phyloP scores from a whole-genome alignment of 2,113 vertebrate genomes.

The Strix uralensis region DNA sequence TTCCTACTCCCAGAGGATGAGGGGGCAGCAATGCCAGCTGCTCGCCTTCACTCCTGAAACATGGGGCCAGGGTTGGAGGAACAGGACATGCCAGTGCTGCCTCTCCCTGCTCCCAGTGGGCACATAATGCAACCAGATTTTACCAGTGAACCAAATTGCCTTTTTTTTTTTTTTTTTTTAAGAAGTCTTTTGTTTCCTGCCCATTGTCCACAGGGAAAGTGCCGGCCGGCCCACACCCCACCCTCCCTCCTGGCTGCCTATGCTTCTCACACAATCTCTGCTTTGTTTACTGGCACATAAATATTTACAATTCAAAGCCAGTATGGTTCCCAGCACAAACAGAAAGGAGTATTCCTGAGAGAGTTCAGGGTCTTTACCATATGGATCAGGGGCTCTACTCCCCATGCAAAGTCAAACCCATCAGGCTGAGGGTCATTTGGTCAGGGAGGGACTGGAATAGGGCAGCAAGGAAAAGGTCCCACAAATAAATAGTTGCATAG shows the following conservation, averaged over 20 bases:
- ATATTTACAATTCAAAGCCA: constrained; percentile 75
- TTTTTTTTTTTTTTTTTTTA: background rate
- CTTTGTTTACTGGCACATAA: constrained; percentile 77
- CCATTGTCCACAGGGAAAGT: constrained; percentile 30
- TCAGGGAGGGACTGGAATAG: background rate
- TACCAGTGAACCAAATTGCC: background rate
- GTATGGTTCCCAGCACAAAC: constrained; percentile 66
- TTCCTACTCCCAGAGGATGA: background rate
- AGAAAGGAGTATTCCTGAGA: constrained; percentile 58
- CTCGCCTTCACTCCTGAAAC: background rate
- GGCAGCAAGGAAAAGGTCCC: background rate
- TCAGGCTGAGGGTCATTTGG: background rate
- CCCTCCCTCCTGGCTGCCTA: background rate
- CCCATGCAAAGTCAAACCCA: background rate
- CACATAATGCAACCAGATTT: constrained; percentile 23
- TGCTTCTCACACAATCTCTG: constrained; percentile 68
- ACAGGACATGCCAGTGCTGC: background rate
- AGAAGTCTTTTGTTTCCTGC: constrained; percentile 56
- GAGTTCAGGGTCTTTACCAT: constrained; percentile 59
- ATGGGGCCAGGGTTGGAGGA: background rate
- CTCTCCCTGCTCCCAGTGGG: background rate
- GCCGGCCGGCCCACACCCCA: background rate
- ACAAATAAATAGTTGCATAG: background rate
- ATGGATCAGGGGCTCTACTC: background rate
- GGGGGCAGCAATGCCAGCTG: constrained; percentile 30